phyloP scores from a whole-genome alignment of 2,113 vertebrate genomes.

The Pelecanus crispus region DNA sequence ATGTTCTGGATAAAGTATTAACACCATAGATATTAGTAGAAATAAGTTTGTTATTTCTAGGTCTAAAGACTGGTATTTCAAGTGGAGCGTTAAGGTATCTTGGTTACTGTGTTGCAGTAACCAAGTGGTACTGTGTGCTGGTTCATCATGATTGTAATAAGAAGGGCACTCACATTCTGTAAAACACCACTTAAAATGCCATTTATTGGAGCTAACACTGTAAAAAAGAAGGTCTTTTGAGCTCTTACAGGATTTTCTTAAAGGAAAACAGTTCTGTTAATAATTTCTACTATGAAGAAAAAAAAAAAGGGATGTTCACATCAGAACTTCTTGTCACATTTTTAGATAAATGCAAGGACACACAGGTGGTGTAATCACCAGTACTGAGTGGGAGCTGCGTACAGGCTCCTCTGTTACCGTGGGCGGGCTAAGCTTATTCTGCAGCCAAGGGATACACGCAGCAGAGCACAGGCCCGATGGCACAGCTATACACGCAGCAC shows the following conservation, averaged over 20 bases:
- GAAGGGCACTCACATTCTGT: not conserved
- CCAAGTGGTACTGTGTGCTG: too few species aligned
- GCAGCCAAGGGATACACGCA: not conserved
- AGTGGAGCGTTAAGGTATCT: not conserved
- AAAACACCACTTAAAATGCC: not conserved
- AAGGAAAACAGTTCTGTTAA: not conserved
- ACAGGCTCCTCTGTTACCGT: not conserved
- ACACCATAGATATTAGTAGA: not conserved
- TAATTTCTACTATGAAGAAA: not conserved
- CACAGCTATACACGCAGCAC: fast-evolving
- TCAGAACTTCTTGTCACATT: not conserved
- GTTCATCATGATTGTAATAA: not conserved
- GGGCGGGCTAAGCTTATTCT: not conserved
- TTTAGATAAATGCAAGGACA: not conserved
- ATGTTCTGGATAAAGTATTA: not conserved
- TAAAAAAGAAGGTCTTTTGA: not conserved
- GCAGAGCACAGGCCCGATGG: not conserved
- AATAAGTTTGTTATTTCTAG: not conserved
- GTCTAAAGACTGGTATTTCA: not conserved
- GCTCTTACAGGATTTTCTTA: not conserved
- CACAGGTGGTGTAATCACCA: not conserved
- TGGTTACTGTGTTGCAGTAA: not conserved
- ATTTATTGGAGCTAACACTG: not conserved
- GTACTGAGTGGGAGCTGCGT: not conserved
- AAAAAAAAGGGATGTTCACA: not conserved